Evolutionary conservation across 2,888 invertebrate species (phyloP), one percentile per base, ranked within the genome.

Genomic region (Ganaspis brasiliensis): DNA sequence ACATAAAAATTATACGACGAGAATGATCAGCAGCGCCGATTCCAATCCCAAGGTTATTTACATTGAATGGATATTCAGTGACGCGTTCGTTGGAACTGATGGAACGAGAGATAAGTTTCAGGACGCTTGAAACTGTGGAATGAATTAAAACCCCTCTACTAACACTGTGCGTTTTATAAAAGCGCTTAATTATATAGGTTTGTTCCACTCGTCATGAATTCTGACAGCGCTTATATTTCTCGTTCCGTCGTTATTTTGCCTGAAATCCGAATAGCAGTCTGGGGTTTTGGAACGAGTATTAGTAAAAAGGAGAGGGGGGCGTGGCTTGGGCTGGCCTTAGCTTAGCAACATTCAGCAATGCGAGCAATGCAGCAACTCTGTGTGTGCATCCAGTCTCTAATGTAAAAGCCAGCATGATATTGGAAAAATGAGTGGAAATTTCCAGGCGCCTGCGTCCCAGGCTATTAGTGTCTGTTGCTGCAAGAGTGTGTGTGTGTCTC

Each of bases 351-450:
- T 45, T 40, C 63, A 63, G 40, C 40, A 40, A 21, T 40, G 37
- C 5, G 6, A 63, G 37, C 19, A 21, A 21, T 45, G 12, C 14
- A 40, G n/a, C 37, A 21, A 21, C n/a, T 40, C 21, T 67, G 40
- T 21, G 63, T 49, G 52, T 19, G 49, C 19, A 9, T 9, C 19
- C 49, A n/a, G n/a, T n/a, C 49, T 49, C 49, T n/a, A 3, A 45
- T 45, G 45, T 21, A 45, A 40, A 40, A 26, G n/a, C n/a, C n/a
- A n/a, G 24, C n/a, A 67, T 67, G 45, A 67, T 67, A 67, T 67
- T 45, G 67, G 67, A 67, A 67, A 67, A 67, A 67, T 45, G 67
- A 67, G 67, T 67, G 67, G 67, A 67, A 67, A 67, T 67, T 67
- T 67, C 67, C 67, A 67, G 45, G 67, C 67, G 67, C 45, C 24